These are phyloP conservation scores for Ericerus pela DNA, from an alignment of 1,140 invertebrate genomes.

Conservation along the genomic window DNA sequence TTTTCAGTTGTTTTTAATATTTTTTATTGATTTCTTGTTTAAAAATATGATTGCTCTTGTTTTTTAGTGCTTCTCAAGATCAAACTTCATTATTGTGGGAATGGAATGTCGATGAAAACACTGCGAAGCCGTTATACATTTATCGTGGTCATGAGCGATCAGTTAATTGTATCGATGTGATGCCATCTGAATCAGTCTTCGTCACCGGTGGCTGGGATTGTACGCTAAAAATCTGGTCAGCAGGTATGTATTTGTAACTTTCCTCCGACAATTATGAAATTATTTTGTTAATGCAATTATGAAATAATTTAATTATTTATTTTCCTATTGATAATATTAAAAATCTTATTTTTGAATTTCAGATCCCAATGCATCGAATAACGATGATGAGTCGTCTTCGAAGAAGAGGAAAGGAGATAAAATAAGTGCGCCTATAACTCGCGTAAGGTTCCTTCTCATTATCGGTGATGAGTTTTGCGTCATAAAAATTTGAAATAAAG, in stretches of 20 bases:
- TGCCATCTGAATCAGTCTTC: slow-evolving; percentile 45
- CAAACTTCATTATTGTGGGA: slow-evolving; percentile 83
- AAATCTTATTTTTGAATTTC: neutral
- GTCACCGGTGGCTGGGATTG: slow-evolving; percentile 89
- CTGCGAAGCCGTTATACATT: slow-evolving; percentile 60
- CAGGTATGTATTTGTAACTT: slow-evolving; percentile 33
- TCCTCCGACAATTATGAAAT: too few species aligned
- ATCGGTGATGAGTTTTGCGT: too few species aligned
- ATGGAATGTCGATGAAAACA: slow-evolving; percentile 61
- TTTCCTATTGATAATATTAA: too few species aligned
- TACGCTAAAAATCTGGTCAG: slow-evolving; percentile 61
- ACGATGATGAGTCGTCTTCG: too few species aligned
- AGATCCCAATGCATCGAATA: slow-evolving; percentile 19
- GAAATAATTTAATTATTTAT: neutral
- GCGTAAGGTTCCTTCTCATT: too few species aligned
- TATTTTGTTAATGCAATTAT: neutral
- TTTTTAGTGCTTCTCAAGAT: slow-evolving; percentile 71
- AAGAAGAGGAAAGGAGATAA: too few species aligned
- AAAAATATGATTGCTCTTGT: too few species aligned
- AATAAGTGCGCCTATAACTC: too few species aligned
- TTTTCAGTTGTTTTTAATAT: neutral
- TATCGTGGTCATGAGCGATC: slow-evolving; percentile 79
- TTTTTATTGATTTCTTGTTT: too few species aligned
- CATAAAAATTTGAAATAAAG: too few species aligned
- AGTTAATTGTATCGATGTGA: slow-evolving; percentile 67